These are phyloP conservation scores for Sphaeramia orbicularis DNA, from an alignment of 2,797 vertebrate species.

Conservation along the genomic window DNA sequence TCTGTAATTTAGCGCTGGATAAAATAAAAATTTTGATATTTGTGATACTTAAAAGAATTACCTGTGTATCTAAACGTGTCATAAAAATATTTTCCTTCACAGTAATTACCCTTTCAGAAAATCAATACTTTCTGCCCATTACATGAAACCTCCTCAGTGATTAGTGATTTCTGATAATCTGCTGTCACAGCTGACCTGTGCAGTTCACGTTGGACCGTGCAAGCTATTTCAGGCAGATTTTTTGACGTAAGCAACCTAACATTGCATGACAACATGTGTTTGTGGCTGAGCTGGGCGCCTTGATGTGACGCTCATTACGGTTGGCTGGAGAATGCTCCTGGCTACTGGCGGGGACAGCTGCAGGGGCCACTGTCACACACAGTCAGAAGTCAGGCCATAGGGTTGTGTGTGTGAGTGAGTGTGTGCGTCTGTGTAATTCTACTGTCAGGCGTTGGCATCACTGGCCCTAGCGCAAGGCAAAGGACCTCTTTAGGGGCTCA, in stretches of 20 bases:
- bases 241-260: conserved; percentile 72
- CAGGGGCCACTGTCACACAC: conserved; percentile 68
- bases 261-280: conserved; percentile 78
- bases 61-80: not conserved
- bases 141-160: not conserved
- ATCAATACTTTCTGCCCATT: not conserved
- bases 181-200: conserved; percentile 39
- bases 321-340: conserved; percentile 74
- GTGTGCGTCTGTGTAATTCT: conserved; percentile 33
- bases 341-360: conserved; percentile 64
- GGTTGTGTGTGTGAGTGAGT: conserved; percentile 36
- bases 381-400: conserved; percentile 72
- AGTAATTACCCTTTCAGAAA: too few species aligned
- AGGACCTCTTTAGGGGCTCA: conserved; percentile 41
- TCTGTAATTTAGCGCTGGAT: conserved; percentile 2
- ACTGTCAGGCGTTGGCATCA: conserved; percentile 48
- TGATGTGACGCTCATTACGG: conserved; percentile 79
- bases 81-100: not conserved
- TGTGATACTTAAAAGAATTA: not conserved
- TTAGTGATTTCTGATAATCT: conserved; percentile 25
- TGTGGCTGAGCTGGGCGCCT: conserved; percentile 59
- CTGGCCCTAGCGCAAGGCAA: conserved; percentile 21
- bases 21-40: conserved; percentile 19
- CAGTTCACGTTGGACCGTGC: conserved; percentile 22
- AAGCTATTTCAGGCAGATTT: conserved; percentile 65